phyloP scores from a whole-genome alignment of 2,888 invertebrate species.

The Tetragonisca angustula region DNA sequence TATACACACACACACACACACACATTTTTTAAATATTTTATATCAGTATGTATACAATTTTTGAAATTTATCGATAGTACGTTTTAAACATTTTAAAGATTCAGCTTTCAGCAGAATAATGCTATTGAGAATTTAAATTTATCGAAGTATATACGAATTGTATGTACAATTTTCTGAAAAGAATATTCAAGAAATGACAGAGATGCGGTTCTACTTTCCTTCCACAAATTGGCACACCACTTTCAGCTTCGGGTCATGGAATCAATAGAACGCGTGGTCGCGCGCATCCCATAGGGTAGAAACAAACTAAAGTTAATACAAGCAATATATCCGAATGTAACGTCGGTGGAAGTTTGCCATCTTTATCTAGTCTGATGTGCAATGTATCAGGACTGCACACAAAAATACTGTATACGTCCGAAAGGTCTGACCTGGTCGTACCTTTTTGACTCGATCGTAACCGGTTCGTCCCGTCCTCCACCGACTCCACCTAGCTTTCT shows the following conservation, averaged over 20 bases:
- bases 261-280: slow-evolving; percentile 76
- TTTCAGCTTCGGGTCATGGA: slow-evolving; percentile 71
- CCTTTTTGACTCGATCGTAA: slow-evolving; percentile 71
- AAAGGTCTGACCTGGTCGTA: slow-evolving; percentile 67
- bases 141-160: neutral
- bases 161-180: neutral
- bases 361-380: slow-evolving; percentile 44
- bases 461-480: slow-evolving; percentile 69
- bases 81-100: neutral
- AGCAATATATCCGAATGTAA: slow-evolving; percentile 38
- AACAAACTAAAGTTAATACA: slow-evolving; percentile 58
- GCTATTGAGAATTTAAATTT: neutral
- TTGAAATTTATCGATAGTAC: neutral
- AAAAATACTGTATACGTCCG: slow-evolving; percentile 60
- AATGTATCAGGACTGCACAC: slow-evolving; percentile 47
- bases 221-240: slow-evolving; percentile 73
- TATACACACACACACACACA: too few species aligned
- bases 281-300: slow-evolving; percentile 75
- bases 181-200: slow-evolving; percentile 21
- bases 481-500: slow-evolving; percentile 66
- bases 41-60: neutral
- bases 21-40: neutral
- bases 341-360: slow-evolving; percentile 20
- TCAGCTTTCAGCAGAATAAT: neutral
- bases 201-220: slow-evolving; percentile 58